phyloP scores from a whole-genome alignment of 2,797 vertebrate species.

The Salarias fasciatus region DNA sequence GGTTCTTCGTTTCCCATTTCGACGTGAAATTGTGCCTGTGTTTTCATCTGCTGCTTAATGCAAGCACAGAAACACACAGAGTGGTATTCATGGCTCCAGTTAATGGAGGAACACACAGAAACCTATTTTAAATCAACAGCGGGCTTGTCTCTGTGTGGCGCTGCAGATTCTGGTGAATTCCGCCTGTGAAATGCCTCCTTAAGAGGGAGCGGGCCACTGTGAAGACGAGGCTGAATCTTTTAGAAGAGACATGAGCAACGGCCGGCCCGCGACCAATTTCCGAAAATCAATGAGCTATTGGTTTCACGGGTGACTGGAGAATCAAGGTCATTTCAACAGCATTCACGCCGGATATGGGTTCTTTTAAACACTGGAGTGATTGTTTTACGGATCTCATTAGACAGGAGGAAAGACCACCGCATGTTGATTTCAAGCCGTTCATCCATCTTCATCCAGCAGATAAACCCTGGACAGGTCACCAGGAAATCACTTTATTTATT shows the following conservation, averaged over 20 bases:
- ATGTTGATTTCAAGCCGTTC: too few relatives aligned
- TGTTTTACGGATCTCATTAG: too few relatives aligned
- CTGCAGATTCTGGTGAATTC: slow-evolving; percentile 16
- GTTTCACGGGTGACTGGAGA: too few relatives aligned
- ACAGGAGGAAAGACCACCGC: too few relatives aligned
- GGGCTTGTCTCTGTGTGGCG: slow-evolving; percentile 19
- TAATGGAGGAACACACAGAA: slow-evolving; percentile 15
- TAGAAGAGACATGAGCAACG: background rate
- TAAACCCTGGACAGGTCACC: too few relatives aligned
- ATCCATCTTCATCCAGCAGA: too few relatives aligned
- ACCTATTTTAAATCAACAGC: slow-evolving; percentile 26
- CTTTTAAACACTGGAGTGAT: too few relatives aligned
- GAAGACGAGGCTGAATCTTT: slow-evolving; percentile 7
- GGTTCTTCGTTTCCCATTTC: slow-evolving; percentile 44
- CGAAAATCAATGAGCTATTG: too few relatives aligned
- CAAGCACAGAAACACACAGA: slow-evolving; percentile 28
- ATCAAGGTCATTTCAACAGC: too few relatives aligned
- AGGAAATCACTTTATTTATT: too few relatives aligned
- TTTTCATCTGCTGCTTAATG: slow-evolving; percentile 45
- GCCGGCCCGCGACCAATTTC: too few relatives aligned
- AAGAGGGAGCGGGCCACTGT: slow-evolving; percentile 1
- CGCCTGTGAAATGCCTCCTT: slow-evolving; percentile 9
- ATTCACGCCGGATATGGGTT: too few relatives aligned
- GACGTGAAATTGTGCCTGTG: slow-evolving; percentile 43
- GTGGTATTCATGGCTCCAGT: slow-evolving; percentile 29